Conservation (phyloP, 2,888 invertebrate genomes). For the Dynastes tityus region DNA sequence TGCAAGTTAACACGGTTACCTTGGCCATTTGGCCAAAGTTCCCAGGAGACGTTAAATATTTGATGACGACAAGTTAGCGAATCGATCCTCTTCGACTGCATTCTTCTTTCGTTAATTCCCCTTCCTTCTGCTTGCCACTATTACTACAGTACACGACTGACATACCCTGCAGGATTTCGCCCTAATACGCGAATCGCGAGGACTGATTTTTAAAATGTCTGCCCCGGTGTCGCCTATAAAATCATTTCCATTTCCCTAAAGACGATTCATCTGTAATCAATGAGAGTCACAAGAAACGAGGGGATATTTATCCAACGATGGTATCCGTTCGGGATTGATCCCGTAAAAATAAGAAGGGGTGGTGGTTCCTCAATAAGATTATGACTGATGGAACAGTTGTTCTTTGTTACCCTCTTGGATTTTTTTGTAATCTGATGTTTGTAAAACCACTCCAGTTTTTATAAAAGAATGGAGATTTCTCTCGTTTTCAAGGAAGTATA, state of each 20-base stretch:
- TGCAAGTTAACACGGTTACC: not conserved
- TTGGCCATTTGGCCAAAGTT: slow-evolving; percentile 64
- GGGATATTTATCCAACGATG: slow-evolving; percentile 55
- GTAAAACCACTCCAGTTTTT: too few species aligned
- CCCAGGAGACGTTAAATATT: slow-evolving; percentile 70
- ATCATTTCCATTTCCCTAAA: slow-evolving; percentile 62
- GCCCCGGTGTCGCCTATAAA: slow-evolving; percentile 62
- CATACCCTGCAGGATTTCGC: slow-evolving; percentile 19
- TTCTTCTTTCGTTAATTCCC: not conserved
- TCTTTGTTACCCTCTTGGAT: slow-evolving; percentile 11
- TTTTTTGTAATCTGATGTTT: too few species aligned
- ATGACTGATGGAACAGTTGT: slow-evolving; percentile 49
- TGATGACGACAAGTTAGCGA: slow-evolving; percentile 65
- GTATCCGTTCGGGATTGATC: slow-evolving; percentile 53
- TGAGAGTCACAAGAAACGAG: slow-evolving; percentile 54
- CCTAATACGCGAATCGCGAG: slow-evolving; percentile 53
- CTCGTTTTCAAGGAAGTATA: too few species aligned
- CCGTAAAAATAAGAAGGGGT: slow-evolving; percentile 50
- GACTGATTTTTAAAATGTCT: slow-evolving; percentile 68
- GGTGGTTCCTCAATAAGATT: slow-evolving; percentile 49
- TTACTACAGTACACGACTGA: slow-evolving; percentile 38
- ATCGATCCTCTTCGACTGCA: slow-evolving; percentile 63
- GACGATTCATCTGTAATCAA: slow-evolving; percentile 60
- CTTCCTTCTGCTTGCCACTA: not conserved
- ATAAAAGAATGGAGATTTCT: too few species aligned